Base-by-base conservation (phyloP, 2,797 vertebrate genomes). In the Acrossocheilus wenchowensis region DNA sequence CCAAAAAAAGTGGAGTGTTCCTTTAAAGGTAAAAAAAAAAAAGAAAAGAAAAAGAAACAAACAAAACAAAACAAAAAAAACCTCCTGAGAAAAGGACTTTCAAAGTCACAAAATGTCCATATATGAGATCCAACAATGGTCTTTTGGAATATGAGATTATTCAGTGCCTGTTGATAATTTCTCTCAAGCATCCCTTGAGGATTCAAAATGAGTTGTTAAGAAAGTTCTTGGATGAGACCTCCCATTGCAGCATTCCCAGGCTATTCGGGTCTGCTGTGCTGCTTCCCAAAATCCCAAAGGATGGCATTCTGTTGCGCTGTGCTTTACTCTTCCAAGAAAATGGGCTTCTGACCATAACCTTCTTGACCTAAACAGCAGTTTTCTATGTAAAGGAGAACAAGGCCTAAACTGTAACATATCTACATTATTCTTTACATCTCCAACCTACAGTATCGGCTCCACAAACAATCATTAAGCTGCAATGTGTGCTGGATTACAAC, bases 201-300 rank as follows among this genome's bases (percentile, higher is more conserved):
- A 62, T 78, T 54, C 26, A 36, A 64, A 34, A 10, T 45, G 21
- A 78, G 48, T 78, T 82, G 6, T 82, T 81, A 78, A 52, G 60
- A 54, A 81, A 77, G 57, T 79, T 66, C 30, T 68, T 85, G 69
- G n/a, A 85, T 69, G 48, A 69, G 30, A 60, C 60, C 17, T 74
- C n/a, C 48, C 8, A 86, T 68, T 48, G 39, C 23, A 57, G 19
- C 36, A 39, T 82, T 89, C 34, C 82, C 73, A 73, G 21, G 81
- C 23, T 23, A 50, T 78, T 60, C 80, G 41, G 15, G 26, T 45
- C 39, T 64, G 2, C 2, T 50, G 26, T 26, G 19, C 73, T 84
- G 14, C 71, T 69, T 78, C 62, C 73, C 62, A 60, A 54, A 79
- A 54, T 66, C 17, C 21, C 41, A 17, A 54, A 43, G 5, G 21